Base-by-base conservation (phyloP, 2,113 vertebrate genomes). In the Oenanthe melanoleuca region DNA sequence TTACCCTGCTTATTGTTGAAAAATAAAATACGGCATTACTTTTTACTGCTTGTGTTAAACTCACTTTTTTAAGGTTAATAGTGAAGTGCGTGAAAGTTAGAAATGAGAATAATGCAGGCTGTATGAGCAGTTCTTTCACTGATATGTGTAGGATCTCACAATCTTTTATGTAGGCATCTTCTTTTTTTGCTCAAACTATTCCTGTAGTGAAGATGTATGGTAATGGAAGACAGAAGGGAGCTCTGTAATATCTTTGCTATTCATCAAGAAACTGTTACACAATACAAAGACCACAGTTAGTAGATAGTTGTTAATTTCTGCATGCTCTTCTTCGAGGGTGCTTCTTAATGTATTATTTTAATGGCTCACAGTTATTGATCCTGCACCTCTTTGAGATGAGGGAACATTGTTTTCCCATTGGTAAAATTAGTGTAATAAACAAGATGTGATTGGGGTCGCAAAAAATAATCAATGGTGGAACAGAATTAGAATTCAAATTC, bases 351-450 rank as follows among this genome's bases (percentile, higher is more conserved):
- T 92, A 42, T 85, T 96, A 42, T 91, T 92, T 93, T 87, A 92
- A 85, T 94, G 57, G 29, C 60, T 88, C 33, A 21, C 38, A 66
- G 56, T 52, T 88, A 93, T 95, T 88, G 94, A 97, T 96, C 92
- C 74, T 66, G 75, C 95, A 88, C 55, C 75, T 91, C 78, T 85
- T 74, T 75, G 86, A 95, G 61, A 81, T 80, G 59, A 85, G 63
- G 52, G 74, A 91, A 65, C 89, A 86, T 87, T 92, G 49, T 95
- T 92, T 94, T 86, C 74, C 71, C 4, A 0, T 84, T 0, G 24
- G 80, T 90, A 86, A 97, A 93, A 93, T 95, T 88, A 95, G 80
- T 66, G 69, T 83, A 94, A 93, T 96, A 96, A 94, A 95, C 91
- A 94, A 89, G 93, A 93, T 91, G 89, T 93, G 93, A 81, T 91